These are phyloP conservation scores for Spialia ferax DNA, from an alignment of 2,888 invertebrate species.

Conservation along the genomic window DNA sequence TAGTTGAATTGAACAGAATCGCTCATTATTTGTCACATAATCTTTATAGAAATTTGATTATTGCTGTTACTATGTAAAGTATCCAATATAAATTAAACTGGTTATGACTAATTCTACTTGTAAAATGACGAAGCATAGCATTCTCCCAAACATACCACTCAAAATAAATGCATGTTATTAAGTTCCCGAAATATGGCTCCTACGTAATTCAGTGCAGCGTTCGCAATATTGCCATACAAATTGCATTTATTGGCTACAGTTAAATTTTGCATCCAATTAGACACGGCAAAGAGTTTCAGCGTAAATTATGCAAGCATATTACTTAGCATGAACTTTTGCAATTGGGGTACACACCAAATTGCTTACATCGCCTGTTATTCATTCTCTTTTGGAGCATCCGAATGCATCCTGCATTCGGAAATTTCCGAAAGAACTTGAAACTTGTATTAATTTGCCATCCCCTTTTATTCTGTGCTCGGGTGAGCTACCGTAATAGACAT, in stretches of 20 bases:
- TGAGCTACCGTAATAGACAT: background rate
- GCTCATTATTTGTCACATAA: too few relatives aligned
- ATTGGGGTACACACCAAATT: slow-evolving; percentile 32
- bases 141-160: background rate
- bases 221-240: slow-evolving; percentile 20
- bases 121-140: too few relatives aligned
- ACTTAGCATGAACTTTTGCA: slow-evolving; percentile 39
- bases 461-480: background rate
- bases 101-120: too few relatives aligned
- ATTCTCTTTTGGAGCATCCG: slow-evolving; percentile 21
- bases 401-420: background rate
- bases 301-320: slow-evolving; percentile 35
- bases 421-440: slow-evolving; percentile 3
- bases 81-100: too few relatives aligned
- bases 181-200: background rate
- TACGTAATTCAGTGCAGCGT: background rate
- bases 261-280: slow-evolving; percentile 37
- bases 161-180: background rate
- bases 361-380: slow-evolving; percentile 33
- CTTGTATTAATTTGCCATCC: background rate
- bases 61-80: too few relatives aligned
- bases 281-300: slow-evolving; percentile 29
- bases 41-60: too few relatives aligned
- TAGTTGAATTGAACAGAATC: too few relatives aligned
- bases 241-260: slow-evolving; percentile 31